Evolutionary conservation across 2,888 invertebrate genomes (phyloP), one percentile per base, ranked within the genome.

Genomic region (Pachycephus smyrnensis): DNA sequence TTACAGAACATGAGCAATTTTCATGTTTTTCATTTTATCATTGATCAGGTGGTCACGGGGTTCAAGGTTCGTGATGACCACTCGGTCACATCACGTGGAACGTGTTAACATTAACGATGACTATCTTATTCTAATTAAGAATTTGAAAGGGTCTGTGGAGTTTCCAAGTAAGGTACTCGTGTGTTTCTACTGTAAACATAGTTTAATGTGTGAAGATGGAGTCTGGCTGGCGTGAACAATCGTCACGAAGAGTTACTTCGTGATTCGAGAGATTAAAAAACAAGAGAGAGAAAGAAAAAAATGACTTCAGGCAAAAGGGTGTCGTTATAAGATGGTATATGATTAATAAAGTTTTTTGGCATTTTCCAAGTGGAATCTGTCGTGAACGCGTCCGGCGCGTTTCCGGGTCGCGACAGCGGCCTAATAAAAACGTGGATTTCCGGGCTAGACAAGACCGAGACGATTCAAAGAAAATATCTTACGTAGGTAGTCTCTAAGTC

Each of bases 111-210:
- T 71, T 71, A 71, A 32, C 3, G 71, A 71, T 6, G 71, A 71
- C 71, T 71, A 33, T 79, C 74, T 68, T 79, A 80, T 78, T 77
- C 68, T 75, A 79, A 75, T 79, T 74, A 78, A 79, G 78, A 78
- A 79, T 78, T 69, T 75, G 75, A 75, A 69, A 78, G 37, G n/a
- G 76, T 76, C 77, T 79, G 73, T 71, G 78, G 77, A 40, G 73
- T 23, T 55, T 55, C 23, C 23, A 55, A 76, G 77, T 55, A 73
- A 79, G 73, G 76, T 82, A 79, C 80, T 80, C 75, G 80, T 81
- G 82, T 80, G 79, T 85, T 84, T 86, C 83, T 84, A 85, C 76
- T 78, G 81, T 83, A 84, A 85, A 81, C 78, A 75, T 78, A 80
- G 79, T 71, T 32, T 71, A 71, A 71, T 55, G 55, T 55, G 55